These are phyloP conservation scores for Patiria pectinifera DNA, from an alignment of 53 echinoderm and acorn worm genomes.

Conservation along the genomic window DNA sequence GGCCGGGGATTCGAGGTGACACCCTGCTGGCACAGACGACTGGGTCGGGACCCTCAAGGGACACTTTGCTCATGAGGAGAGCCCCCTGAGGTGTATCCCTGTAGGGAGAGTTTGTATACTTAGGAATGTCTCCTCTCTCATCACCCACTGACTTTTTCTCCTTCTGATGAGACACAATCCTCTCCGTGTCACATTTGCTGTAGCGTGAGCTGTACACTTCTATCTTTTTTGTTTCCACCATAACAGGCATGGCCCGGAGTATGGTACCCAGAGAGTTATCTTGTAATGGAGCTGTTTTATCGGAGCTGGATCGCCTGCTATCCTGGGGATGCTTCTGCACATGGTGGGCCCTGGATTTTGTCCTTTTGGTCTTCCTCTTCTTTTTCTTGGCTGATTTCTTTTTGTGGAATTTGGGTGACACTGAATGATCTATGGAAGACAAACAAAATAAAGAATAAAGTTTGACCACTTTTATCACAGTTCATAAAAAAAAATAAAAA, in stretches of 20 bases:
- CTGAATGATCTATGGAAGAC: conserved; percentile 26
- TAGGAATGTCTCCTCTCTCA: neutral
- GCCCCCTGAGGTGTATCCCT: neutral
- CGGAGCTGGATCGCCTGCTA: neutral
- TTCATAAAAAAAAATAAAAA: too few species aligned
- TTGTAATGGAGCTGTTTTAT: neutral
- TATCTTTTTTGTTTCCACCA: conserved; percentile 67
- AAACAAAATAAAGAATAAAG: neutral
- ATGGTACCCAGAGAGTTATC: conserved; percentile 40
- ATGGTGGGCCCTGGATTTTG: conserved; percentile 30
- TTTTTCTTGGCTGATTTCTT: conserved; percentile 48
- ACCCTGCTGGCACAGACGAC: conserved; percentile 40
- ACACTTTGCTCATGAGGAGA: neutral
- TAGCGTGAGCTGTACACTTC: conserved; percentile 76
- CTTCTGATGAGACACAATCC: neutral
- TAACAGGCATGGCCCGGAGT: conserved; percentile 43
- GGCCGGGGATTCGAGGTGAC: conserved; percentile 37
- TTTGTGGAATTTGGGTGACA: conserved; percentile 30
- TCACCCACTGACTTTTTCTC: neutral
- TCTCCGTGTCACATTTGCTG: conserved; percentile 40
- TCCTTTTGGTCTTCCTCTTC: conserved; percentile 22
- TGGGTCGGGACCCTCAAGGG: neutral
- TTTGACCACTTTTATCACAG: too few species aligned
- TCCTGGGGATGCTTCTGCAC: conserved; percentile 8
- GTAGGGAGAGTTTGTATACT: neutral